Evolutionary conservation across 1,140 invertebrate species (phyloP).

Genomic region (Cyclargus thomasi): DNA sequence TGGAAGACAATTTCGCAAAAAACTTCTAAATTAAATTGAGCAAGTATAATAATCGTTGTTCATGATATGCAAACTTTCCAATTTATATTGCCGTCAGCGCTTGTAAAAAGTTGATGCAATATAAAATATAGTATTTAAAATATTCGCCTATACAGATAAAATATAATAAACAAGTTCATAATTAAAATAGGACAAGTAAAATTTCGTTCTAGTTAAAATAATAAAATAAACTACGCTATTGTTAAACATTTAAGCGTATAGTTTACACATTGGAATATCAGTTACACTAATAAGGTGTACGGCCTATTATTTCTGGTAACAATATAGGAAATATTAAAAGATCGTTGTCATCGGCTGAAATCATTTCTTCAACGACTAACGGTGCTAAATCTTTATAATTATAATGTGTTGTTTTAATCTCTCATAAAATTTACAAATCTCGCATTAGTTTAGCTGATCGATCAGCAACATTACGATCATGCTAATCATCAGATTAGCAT

Average conservation of each 20-base stretch:
- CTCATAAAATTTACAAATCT: neutral
- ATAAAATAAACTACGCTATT: neutral
- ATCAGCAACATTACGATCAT: too few species aligned
- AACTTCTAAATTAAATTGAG: conserved; percentile 6
- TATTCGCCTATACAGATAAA: neutral
- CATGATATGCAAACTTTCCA: neutral
- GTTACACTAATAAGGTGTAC: neutral
- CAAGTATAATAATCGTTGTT: conserved; percentile 1
- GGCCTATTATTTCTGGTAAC: neutral
- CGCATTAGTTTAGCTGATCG: neutral
- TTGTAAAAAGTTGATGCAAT: neutral
- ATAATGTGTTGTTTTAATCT: neutral
- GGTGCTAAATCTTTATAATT: neutral
- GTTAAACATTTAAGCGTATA: neutral
- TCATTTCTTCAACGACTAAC: neutral
- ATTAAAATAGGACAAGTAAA: neutral
- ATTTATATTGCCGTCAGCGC: neutral
- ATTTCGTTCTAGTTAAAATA: neutral
- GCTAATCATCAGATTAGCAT: too few species aligned
- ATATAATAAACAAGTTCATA: neutral
- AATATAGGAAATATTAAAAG: neutral
- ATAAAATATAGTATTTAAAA: neutral
- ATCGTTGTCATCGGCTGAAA: neutral
- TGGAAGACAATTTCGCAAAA: neutral
- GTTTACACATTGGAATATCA: neutral